phyloP scores from a whole-genome alignment of 2,797 vertebrate genomes.

The Hozukius guyotensis region DNA sequence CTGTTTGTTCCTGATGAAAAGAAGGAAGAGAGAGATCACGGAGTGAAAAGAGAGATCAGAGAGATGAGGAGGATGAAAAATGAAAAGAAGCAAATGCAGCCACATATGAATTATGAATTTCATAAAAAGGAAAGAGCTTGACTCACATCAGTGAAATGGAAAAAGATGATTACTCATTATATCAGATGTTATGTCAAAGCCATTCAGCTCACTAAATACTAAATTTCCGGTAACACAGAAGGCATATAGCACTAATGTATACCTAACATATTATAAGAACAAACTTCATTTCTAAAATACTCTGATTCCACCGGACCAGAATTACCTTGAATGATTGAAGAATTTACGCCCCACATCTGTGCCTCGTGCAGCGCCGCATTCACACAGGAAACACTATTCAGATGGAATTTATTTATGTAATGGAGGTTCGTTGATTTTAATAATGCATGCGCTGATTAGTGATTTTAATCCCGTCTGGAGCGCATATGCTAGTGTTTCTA shows the following conservation, averaged over 20 bases:
- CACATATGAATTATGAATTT: background rate
- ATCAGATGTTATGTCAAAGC: background rate
- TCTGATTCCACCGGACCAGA: background rate
- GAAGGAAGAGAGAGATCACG: background rate
- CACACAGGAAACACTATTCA: conserved; percentile 43
- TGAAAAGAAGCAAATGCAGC: background rate
- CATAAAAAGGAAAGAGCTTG: background rate
- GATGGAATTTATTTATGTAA: conserved; percentile 57
- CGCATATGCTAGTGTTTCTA: conserved; percentile 43
- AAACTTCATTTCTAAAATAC: background rate
- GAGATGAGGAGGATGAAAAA: background rate
- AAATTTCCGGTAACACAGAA: background rate
- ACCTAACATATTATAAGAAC: background rate
- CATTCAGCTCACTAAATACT: background rate
- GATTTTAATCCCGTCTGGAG: conserved; percentile 57
- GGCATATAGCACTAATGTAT: background rate
- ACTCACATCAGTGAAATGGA: background rate
- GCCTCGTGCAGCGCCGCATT: conserved; percentile 6
- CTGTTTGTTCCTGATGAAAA: conserved; percentile 43
- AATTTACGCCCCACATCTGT: conserved; percentile 35
- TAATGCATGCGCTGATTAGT: conserved; percentile 42
- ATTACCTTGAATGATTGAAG: conserved; percentile 1
- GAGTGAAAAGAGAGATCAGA: conserved; percentile 12
- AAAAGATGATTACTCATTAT: background rate
- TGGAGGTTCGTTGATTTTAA: conserved; percentile 44